Evolutionary conservation across 2,113 vertebrate genomes (phyloP), one percentile per base, ranked within the genome.

Genomic region (Chamaea fasciata): DNA sequence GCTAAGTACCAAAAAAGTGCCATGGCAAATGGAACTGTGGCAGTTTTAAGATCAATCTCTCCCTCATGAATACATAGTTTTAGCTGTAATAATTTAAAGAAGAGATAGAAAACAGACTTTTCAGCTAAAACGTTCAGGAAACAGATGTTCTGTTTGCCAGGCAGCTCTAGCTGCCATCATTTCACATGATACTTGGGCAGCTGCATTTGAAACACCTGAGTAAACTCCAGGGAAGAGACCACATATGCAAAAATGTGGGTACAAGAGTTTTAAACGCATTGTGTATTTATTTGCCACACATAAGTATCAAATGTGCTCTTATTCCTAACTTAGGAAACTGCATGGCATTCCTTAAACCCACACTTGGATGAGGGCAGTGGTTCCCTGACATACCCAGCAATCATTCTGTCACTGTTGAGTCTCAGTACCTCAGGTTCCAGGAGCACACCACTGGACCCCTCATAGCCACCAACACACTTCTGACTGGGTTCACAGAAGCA

Each of bases 361-460:
- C 27, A 2, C 9, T 33, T 5, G 15, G 44, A 37, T 15, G 28
- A 5, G 3, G 44, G n/a, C 21, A 65, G 21, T 6, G 15, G 12
- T 41, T 19, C n/a, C 31, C 42, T 15, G 4, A 19, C 28, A 79
- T 0, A 20, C 0, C 35, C 2, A 27, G 1, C 2, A 9, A 41
- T 71, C 37, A 6, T 53, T 70, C 69, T 64, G 69, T 62, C 53
- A 35, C 49, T 23, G 13, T 0, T 63, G 47, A 67, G 13, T 4
- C 16, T 71, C 56, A 46, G 11, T 1, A 26, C 5, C 35, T 19
- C 24, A 60, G 60, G 42, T 6, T 20, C 8, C n/a, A 69, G 47
- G 37, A 83, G 30, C 33, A 28, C 57, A n/a, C 5, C 39, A 6
- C 53, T 24, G 41, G 55, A 33, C 23, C 8, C 31, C 81, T 86